Evolutionary conservation across 2,797 vertebrate species (phyloP).

Genomic region (Pangasius sanitwongsei): DNA sequence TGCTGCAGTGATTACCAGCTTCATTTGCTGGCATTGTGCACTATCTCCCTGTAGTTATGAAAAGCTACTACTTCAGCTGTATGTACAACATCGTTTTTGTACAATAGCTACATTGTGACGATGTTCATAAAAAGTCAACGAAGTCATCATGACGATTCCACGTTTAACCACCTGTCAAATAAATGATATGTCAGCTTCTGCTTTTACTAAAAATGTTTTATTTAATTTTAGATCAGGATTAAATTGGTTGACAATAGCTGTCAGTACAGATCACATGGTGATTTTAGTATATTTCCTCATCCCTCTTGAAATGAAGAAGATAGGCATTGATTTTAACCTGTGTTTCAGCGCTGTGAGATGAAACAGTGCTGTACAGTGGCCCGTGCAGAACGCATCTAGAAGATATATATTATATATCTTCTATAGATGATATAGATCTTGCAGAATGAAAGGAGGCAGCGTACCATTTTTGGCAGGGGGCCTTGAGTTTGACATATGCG

Average conservation of each 20-base stretch:
- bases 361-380: not conserved
- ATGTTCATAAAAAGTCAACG: not conserved
- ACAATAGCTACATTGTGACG: too few relatives aligned
- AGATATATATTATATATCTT: not conserved
- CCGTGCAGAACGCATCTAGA: not conserved
- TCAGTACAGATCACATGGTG: not conserved
- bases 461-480: not conserved
- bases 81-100: too few relatives aligned
- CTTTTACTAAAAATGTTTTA: not conserved
- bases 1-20: too few relatives aligned
- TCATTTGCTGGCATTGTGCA: not conserved
- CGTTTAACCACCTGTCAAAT: not conserved
- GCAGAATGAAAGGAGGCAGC: not conserved
- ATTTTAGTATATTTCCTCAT: not conserved
- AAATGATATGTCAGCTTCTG: too few relatives aligned
- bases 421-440: not conserved
- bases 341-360: not conserved
- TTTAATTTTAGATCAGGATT: not conserved
- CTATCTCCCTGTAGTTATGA: not conserved
- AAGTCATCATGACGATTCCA: not conserved
- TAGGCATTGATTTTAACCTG: not conserved
- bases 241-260: not conserved
- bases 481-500: not conserved
- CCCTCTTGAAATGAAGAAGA: not conserved
- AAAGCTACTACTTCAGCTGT: not conserved